Conservation (phyloP, 1,140 invertebrate species). For the Panulirus ornatus region DNA sequence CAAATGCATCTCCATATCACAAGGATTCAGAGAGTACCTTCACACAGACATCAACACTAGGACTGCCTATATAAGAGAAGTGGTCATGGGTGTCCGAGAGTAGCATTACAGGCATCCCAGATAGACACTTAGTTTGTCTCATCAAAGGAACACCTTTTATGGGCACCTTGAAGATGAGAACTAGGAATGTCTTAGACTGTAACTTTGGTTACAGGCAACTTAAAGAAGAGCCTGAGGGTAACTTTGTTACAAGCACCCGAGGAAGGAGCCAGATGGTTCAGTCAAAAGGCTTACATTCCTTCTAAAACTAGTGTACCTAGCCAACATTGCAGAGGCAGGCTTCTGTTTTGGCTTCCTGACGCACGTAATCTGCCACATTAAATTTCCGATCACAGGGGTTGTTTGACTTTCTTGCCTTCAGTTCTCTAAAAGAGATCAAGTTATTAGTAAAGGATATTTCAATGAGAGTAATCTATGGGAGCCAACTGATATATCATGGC, state of each 20-base stretch:
- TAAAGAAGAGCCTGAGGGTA: neutral
- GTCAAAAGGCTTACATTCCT: too few species aligned
- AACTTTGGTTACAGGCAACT: neutral
- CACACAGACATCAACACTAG: neutral
- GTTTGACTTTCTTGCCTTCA: constrained; percentile 60
- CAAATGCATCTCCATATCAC: too few species aligned
- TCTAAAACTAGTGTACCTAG: neutral
- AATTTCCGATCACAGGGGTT: constrained; percentile 52
- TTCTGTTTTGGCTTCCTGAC: constrained; percentile 62
- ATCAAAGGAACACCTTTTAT: neutral
- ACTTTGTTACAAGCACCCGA: too few species aligned
- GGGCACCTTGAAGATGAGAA: neutral
- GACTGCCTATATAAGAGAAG: too few species aligned
- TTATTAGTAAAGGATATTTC: neutral
- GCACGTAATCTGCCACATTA: constrained; percentile 60
- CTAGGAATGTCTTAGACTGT: neutral
- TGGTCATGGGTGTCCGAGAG: too few species aligned
- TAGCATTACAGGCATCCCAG: neutral
- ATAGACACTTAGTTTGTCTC: neutral
- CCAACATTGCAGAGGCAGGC: constrained; percentile 61
- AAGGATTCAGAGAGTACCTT: too few species aligned
- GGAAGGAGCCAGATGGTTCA: too few species aligned
- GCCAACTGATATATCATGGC: neutral
- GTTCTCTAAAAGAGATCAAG: constrained; percentile 25
- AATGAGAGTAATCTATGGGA: neutral